Evolutionary conservation across 2,797 vertebrate species (phyloP), one percentile per base, ranked within the genome.

Genomic region (Bufotes viridis): DNA sequence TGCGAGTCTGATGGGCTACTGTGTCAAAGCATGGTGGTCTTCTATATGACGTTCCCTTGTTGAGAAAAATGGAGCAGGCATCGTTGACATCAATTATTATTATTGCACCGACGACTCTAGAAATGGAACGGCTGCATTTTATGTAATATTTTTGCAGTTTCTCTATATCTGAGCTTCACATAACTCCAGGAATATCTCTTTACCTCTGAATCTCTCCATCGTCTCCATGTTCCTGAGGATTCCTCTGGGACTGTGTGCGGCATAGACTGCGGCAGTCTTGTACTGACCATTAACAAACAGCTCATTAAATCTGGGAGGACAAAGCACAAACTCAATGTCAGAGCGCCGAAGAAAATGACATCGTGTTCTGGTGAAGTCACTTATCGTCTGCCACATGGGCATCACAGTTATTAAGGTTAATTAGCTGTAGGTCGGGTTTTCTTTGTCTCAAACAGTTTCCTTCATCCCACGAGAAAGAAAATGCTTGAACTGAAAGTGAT

Each of bases 141-240:
- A 34, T 9, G 1, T 74, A 17, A 14, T 15, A 42, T 42, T 74
- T 42, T 20, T 42, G 29, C 17, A 69, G 26, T 69, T 69, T 69
- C 24, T 2, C 14, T 15, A 29, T 17, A 8, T 26, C 17, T 69
- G 15, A 29, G 26, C 67, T 69, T 6, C 3, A 69, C 13, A 69
- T 69, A 26, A 14, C 12, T 69, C 67, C 29, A 11, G n/a, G 65
- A 3, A 67, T 29, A 42, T 34, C 69, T 20, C 58, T 51, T 53
- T 92, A 95, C 94, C 92, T 86, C 93, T 94, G 90, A 96, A 93
- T 91, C 91, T 93, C 86, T 94, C 88, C 94, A 96, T 89, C 87
- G 92, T 94, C 87, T 93, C 91, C 12, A 91, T 78, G 89, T 95
- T 96, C 90, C 92, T 93, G 87, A 96, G 94, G 81, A 96, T 92